Evolutionary conservation across 2,113 vertebrate species (phyloP).

Genomic region (Apodemus speciosus): DNA sequence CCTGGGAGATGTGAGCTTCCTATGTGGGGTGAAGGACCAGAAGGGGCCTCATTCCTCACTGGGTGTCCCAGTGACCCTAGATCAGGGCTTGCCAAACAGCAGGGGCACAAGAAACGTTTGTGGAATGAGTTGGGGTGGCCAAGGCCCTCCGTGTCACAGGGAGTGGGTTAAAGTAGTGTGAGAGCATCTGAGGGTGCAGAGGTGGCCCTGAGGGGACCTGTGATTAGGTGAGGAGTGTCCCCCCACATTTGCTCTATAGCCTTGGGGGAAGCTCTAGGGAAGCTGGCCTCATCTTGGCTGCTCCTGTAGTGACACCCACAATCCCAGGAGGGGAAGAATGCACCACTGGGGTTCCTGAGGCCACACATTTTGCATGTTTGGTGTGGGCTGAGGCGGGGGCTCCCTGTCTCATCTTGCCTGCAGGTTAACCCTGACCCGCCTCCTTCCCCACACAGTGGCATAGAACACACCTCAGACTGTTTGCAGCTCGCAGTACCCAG

Average conservation of each 20-base stretch:
- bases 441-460: neutral
- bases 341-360: fast-evolving
- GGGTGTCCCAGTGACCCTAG: neutral
- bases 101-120: neutral
- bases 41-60: neutral
- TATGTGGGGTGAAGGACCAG: neutral
- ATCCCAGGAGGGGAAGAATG: neutral
- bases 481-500: neutral
- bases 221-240: too few species aligned
- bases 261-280: neutral
- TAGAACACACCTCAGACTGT: neutral
- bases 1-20: neutral
- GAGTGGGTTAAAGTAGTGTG: neutral
- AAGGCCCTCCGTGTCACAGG: neutral
- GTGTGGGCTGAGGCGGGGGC: neutral
- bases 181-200: neutral
- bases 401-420: neutral
- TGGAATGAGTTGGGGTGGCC: neutral
- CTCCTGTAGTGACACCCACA: neutral
- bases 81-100: neutral
- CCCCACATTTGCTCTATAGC: neutral
- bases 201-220: neutral
- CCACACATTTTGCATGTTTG: neutral
- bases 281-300: neutral
- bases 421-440: neutral